Evolutionary conservation across 2,113 vertebrate genomes (phyloP), one percentile per base, ranked within the genome.

Genomic region (Centropus bengalensis): DNA sequence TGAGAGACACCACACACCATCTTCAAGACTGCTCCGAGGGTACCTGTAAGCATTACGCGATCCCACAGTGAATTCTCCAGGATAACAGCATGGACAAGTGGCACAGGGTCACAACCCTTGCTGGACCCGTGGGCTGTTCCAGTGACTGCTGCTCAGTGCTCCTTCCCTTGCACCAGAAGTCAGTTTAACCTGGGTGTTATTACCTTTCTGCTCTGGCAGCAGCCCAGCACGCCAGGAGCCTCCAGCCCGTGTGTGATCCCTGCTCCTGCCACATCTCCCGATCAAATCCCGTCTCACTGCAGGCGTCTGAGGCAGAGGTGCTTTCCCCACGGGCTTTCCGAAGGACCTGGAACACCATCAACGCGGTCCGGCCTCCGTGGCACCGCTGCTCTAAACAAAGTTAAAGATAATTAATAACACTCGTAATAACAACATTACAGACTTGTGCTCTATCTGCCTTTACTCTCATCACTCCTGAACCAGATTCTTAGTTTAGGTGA

Each of bases 51-150:
- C n/a, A n/a, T 2, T 7, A 36, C 51, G 64, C 9, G 17, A 44
- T 5, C 16, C 9, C 2, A 2, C 0, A 4, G 74, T 10, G 44
- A 36, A 59, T 12, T 26, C 52, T 55, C 32, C 44, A 32, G 15
- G 19, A 7, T 21, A 27, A 36, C 0, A 18, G 55, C 0, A 28
- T 0, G 9, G 56, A 27, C 36, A 30, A 52, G 30, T 8, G 33
- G 10, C 54, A 14, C 4, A 27, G 30, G 27, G 36, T 13, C 13
- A 22, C n/a, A 11, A 5, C 21, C 4, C 14, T 3, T 77, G 73
- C 58, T n/a, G 77, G 59, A n/a, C 44, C 55, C 59, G 16, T 1
- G 15, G 12, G 54, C 32, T 55, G 42, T 36, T 40, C 45, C 7
- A 32, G 38, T 16, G 38, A 30, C 23, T 74, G 58, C 22, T 1